Base-by-base conservation (phyloP, 1,140 invertebrate species). In the Trichonephila inaurata region DNA sequence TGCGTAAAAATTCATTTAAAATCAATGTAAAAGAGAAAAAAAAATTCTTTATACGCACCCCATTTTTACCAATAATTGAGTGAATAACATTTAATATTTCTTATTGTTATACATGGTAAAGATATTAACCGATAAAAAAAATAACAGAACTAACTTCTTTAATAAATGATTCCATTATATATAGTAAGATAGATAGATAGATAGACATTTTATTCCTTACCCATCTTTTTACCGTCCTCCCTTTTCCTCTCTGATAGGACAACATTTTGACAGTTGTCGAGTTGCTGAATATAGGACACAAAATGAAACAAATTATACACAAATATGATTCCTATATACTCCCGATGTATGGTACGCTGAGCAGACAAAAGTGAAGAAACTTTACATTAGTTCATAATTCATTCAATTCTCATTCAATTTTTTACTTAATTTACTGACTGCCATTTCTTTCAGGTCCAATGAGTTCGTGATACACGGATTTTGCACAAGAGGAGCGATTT, bases 231-330 rank as follows among this genome's bases (percentile, higher is more conserved):
- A 77, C 72, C 28, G 19, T 77, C 18, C 5, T 77, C 16, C 4
- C 33, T 2, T 24, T 18, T 77, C 16, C 18, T 18, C 72, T 33
- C 33, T 18, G 24, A 33, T 33, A 14, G 33, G 6, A 18, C 28
- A 4, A 2, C 72, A 77, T 40, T 33, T 77, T 40, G 72, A 16
- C 28, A 77, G 28, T 77, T 24, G 6, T 40, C 18, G 10, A 77
- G 18, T 14, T 18, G 16, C 16, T 19, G 72, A 33, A 77, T 40
- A 18, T 33, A 14, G 33, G 28, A 28, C 28, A 7, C 18, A 77
- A 77, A 77, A 77, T 77, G 72, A 77, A 77, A 77, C 72, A 77
- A 77, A 77, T 77, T 77, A 77, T 77, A 77, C 28, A 77, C 28
- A 77, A 77, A 77, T 77, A 77, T 77, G 72, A 77, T 77, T 77